Evolutionary conservation across 2,888 invertebrate species (phyloP).

Genomic region (Oxyteleia sp.): DNA sequence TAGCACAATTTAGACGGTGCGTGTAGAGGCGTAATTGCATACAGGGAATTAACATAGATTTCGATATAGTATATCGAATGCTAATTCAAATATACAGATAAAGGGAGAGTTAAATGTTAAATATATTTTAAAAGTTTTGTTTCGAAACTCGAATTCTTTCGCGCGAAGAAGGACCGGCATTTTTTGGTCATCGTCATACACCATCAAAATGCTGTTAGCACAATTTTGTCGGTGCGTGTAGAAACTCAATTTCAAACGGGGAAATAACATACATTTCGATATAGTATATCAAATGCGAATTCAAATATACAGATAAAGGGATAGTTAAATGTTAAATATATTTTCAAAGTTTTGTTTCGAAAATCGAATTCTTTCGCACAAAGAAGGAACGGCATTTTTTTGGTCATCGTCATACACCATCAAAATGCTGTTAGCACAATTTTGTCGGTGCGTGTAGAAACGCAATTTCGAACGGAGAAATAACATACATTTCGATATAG

Average conservation of each 20-base stretch:
- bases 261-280: constrained; percentile 61
- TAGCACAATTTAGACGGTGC: constrained; percentile 38
- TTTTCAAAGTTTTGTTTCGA: too few relatives aligned
- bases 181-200: too few relatives aligned
- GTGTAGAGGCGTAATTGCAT: constrained; percentile 52
- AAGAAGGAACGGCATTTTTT: too few relatives aligned
- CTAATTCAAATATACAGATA: constrained; percentile 11
- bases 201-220: constrained; percentile 34
- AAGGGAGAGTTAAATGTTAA: constrained; percentile 1
- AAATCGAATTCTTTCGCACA: too few relatives aligned
- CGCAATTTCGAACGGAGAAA: constrained; percentile 55
- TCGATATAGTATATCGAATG: constrained; percentile 15
- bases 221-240: constrained; percentile 44
- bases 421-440: constrained; percentile 35
- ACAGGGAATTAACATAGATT: constrained; percentile 64
- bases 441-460: constrained; percentile 48
- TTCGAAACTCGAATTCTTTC: too few relatives aligned
- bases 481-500: constrained; percentile 56
- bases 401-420: too few relatives aligned
- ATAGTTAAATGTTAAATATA: constrained; percentile 5
- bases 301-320: neutral
- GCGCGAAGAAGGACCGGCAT: too few relatives aligned
- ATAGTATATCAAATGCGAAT: constrained; percentile 20
- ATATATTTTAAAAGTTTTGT: too few relatives aligned
- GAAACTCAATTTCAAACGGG: constrained; percentile 48